Conservation (phyloP, 2,113 vertebrate species). For the Xiphophorus hellerii region DNA sequence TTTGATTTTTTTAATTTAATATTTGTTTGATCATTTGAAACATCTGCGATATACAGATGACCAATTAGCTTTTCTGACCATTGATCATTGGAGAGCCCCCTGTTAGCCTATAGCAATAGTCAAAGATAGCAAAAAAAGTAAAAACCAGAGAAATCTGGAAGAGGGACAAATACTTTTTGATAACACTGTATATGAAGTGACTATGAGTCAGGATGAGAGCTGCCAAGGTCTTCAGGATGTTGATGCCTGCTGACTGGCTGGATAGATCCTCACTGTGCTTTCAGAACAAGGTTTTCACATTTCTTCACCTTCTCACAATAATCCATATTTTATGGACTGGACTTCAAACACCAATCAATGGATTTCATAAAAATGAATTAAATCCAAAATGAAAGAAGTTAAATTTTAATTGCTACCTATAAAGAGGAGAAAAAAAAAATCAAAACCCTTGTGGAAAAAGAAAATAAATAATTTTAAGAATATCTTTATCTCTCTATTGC, state of each 20-base stretch:
- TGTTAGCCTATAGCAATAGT: too few relatives aligned
- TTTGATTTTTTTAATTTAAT: too few relatives aligned
- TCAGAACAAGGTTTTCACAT: not conserved
- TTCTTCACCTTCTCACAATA: not conserved
- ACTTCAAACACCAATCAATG: not conserved
- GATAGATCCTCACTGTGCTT: not conserved
- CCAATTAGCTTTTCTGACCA: too few relatives aligned
- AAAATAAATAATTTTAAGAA: slow-evolving; percentile 19
- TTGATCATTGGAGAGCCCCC: too few relatives aligned
- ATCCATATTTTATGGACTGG: not conserved
- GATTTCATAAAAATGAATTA: not conserved
- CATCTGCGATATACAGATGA: too few relatives aligned
- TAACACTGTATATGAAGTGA: too few relatives aligned
- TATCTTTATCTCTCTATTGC: slow-evolving; percentile 7
- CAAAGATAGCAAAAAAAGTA: too few relatives aligned
- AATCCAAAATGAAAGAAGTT: not conserved
- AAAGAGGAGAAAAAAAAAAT: not conserved
- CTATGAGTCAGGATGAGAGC: too few relatives aligned
- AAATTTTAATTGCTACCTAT: not conserved
- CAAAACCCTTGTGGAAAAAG: not conserved
- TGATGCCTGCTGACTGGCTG: not conserved
- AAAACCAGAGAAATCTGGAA: too few relatives aligned
- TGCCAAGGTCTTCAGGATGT: not conserved
- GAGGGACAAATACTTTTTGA: too few relatives aligned
- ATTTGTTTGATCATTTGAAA: too few relatives aligned